phyloP scores from a whole-genome alignment of 2,113 vertebrate species.

The Oreochromis tanganicae region DNA sequence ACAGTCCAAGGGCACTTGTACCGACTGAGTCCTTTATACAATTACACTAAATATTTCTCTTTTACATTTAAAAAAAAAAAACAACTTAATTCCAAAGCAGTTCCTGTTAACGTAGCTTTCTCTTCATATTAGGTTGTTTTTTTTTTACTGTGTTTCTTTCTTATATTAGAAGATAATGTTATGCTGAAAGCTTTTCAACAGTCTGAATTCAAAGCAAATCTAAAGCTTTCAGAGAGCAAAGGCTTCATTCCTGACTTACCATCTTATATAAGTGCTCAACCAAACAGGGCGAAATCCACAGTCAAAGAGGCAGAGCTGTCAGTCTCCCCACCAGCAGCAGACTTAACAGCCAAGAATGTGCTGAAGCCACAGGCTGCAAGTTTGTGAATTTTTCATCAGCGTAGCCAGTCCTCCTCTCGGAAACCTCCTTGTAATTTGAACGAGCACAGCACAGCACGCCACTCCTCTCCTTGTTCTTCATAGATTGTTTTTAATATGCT shows the following conservation, averaged over 20 bases:
- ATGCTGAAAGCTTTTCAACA: neutral
- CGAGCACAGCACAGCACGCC: neutral
- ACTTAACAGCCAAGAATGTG: neutral
- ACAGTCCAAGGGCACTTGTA: neutral
- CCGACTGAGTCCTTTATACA: neutral
- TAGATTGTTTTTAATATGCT: neutral
- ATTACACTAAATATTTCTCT: neutral
- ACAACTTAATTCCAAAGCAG: neutral
- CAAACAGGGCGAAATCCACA: neutral
- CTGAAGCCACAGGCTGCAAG: conserved; percentile 16
- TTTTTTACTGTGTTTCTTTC: neutral
- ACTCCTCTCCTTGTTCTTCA: neutral
- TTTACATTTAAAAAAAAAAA: neutral
- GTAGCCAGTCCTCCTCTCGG: neutral
- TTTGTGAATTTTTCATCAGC: conserved; percentile 38
- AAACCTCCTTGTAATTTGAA: conserved; percentile 14
- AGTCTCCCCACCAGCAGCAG: neutral
- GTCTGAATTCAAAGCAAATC: conserved; percentile 9
- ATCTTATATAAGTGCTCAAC: conserved; percentile 11
- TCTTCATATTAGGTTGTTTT: neutral
- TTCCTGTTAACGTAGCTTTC: neutral
- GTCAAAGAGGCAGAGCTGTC: conserved; percentile 20
- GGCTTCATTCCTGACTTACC: conserved; percentile 7
- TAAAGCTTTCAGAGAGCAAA: conserved; percentile 10
- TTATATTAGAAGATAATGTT: neutral